Evolutionary conservation across 2,113 vertebrate species (phyloP), one percentile per base, ranked within the genome.

Genomic region (Apaloderma vittatum): DNA sequence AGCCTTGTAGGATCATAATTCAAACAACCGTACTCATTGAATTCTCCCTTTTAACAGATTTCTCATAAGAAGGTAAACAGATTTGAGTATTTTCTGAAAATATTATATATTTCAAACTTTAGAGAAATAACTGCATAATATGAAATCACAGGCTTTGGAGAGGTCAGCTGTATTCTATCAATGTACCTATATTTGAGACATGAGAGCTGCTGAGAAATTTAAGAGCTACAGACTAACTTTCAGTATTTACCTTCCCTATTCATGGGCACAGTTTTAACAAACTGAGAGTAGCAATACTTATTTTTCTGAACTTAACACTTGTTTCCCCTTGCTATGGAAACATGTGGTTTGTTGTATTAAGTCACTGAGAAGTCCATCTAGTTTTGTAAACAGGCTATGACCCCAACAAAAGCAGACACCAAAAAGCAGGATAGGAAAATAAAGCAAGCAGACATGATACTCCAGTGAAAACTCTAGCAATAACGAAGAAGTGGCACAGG

Each of bases 401-500:
- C 15, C 36, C 18, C 9, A 80, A 18, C 1, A 4, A 67, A 80
- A 62, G 5, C 11, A 51, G 36, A 8, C 34, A 71, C 3, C 6
- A 40, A 71, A 46, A 6, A 3, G 5, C 2, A 49, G 9, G 6
- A 51, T 27, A 46, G 22, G 40, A 67, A 71, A 61, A 80, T 29
- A 5, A 77, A 57, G 6, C 6, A 66, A 36, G 18, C 6, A 76
- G 26, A 21, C 3, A 23, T 29, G 14, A n/a, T 48, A 20, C 4
- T 23, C 12, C 46, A 22, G 9, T 20, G 22, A n/a, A 57, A 85
- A 72, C 67, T 72, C 32, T 51, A 19, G 62, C 8, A 62, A 5
- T 6, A 15, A 18, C 32, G 15, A 77, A 61, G 27, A 79, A 48
- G 18, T 29, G 19, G 8, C 7, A 19, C 0, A 0, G 19, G 21